Conservation (phyloP, 2,888 invertebrate genomes). For the Podotricha telesiphe region DNA sequence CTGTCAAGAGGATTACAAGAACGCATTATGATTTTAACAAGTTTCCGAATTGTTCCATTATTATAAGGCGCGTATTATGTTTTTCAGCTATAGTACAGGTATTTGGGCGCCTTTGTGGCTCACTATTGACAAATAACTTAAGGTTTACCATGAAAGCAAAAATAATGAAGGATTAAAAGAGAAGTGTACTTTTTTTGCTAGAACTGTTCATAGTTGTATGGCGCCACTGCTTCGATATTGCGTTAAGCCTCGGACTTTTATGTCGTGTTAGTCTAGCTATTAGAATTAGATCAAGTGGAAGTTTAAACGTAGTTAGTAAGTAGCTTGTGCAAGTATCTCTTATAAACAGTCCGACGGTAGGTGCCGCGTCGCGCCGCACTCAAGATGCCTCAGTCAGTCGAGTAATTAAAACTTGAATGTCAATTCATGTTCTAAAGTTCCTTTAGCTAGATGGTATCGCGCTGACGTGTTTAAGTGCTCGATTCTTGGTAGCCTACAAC, state of each 20-base stretch:
- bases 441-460: slow-evolving; percentile 41
- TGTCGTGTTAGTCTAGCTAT: slow-evolving; percentile 62
- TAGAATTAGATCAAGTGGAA: slow-evolving; percentile 76
- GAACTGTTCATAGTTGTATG: slow-evolving; percentile 59
- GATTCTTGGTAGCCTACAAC: slow-evolving; percentile 50
- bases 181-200: slow-evolving; percentile 59
- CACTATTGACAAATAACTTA: slow-evolving; percentile 82
- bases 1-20: slow-evolving; percentile 79
- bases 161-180: slow-evolving; percentile 79
- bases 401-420: slow-evolving; percentile 46
- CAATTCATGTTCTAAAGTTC: slow-evolving; percentile 42
- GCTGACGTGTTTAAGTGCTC: slow-evolving; percentile 40
- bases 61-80: slow-evolving; percentile 82
- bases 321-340: slow-evolving; percentile 69
- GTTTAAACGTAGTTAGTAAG: slow-evolving; percentile 55
- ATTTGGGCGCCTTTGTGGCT: slow-evolving; percentile 82
- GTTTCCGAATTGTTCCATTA: slow-evolving; percentile 78
- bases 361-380: slow-evolving; percentile 43
- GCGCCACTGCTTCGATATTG: slow-evolving; percentile 75
- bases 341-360: slow-evolving; percentile 55
- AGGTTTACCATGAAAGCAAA: slow-evolving; percentile 77
- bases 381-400: slow-evolving; percentile 44
- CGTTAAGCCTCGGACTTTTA: slow-evolving; percentile 63
- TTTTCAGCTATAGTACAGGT: slow-evolving; percentile 77
- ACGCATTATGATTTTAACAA: slow-evolving; percentile 82